Evolutionary conservation across 1,140 invertebrate species (phyloP).

Genomic region (Copidosoma floridanum): DNA sequence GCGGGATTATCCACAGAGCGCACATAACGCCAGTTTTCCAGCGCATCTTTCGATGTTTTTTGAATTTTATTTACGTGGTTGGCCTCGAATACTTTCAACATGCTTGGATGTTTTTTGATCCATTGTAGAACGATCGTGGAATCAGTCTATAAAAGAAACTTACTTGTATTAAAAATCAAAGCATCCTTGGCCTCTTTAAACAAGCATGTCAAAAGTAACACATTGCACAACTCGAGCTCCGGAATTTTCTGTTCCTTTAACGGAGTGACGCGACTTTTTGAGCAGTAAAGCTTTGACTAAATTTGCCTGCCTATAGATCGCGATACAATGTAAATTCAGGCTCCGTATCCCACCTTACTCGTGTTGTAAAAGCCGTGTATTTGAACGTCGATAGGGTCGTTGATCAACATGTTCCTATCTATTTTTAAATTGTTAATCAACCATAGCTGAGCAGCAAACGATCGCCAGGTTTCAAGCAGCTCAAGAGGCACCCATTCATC

Average conservation of each 20-base stretch:
- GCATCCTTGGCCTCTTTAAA: constrained; percentile 31
- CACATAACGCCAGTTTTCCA: constrained; percentile 38
- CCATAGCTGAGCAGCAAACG: too few species aligned
- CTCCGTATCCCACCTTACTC: constrained; percentile 14
- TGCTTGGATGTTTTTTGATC: constrained; percentile 30
- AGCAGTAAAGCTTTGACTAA: constrained; percentile 3
- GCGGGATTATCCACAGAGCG: constrained; percentile 42
- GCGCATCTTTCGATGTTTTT: too few species aligned
- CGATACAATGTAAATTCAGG: constrained; percentile 12
- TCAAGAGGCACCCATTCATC: background rate
- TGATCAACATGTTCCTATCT: background rate
- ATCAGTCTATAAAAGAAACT: constrained; percentile 15
- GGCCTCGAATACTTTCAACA: constrained; percentile 35
- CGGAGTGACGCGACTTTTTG: constrained; percentile 18
- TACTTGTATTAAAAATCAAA: background rate
- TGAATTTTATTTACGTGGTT: constrained; percentile 45
- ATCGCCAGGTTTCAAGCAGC: too few species aligned
- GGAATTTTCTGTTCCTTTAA: constrained; percentile 44
- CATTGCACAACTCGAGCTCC: constrained; percentile 53
- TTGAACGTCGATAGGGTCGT: background rate
- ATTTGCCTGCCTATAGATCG: background rate
- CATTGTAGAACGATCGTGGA: constrained; percentile 29
- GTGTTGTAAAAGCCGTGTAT: constrained; percentile 23
- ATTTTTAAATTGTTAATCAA: background rate
- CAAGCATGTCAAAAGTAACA: constrained; percentile 44